A percentile compares a stretch with the other conserved stretches of the same genome.
Conservation (phyloP, 2,888 invertebrate genomes). For the Pantelozetes paolii region DNA sequence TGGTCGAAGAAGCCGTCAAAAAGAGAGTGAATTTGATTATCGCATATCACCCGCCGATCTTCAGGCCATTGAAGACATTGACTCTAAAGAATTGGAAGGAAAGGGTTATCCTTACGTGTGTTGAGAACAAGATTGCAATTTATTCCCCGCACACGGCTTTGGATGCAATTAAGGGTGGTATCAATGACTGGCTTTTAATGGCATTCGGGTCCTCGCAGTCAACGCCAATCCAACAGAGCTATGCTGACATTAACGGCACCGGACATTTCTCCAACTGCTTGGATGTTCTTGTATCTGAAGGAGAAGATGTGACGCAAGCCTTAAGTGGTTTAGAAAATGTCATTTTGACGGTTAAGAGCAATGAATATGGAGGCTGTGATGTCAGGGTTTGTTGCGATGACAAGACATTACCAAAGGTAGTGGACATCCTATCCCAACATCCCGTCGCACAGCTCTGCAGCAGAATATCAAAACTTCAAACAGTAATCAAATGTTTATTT, state of each 20-base stretch:
- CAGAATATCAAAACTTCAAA: constrained; percentile 35
- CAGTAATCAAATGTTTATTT: not conserved
- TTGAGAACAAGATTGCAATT: constrained; percentile 77
- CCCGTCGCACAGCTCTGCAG: constrained; percentile 34
- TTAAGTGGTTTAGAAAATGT: constrained; percentile 39
- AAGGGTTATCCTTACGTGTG: constrained; percentile 69
- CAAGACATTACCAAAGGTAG: constrained; percentile 36
- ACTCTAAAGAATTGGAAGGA: constrained; percentile 68
- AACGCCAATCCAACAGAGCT: constrained; percentile 49
- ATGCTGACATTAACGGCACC: constrained; percentile 12
- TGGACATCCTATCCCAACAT: constrained; percentile 39
- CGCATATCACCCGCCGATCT: constrained; percentile 95
- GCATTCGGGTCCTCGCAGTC: constrained; percentile 57
- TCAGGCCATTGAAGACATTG: constrained; percentile 73
- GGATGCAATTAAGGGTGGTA: constrained; percentile 76
- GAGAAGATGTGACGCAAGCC: constrained; percentile 37
- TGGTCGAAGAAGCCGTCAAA: constrained; percentile 72
- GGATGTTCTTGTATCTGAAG: constrained; percentile 43
- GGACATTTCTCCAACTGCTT: constrained; percentile 39
- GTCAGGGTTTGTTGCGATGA: constrained; percentile 38
- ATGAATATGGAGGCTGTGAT: constrained; percentile 39
- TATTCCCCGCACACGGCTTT: constrained; percentile 91
- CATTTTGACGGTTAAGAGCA: constrained; percentile 39
- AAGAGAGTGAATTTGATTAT: constrained; percentile 71
- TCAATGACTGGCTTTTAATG: constrained; percentile 86